These are phyloP conservation scores for Mongoloraphidia duomilia DNA, from an alignment of 2,888 invertebrate genomes.

Conservation along the genomic window DNA sequence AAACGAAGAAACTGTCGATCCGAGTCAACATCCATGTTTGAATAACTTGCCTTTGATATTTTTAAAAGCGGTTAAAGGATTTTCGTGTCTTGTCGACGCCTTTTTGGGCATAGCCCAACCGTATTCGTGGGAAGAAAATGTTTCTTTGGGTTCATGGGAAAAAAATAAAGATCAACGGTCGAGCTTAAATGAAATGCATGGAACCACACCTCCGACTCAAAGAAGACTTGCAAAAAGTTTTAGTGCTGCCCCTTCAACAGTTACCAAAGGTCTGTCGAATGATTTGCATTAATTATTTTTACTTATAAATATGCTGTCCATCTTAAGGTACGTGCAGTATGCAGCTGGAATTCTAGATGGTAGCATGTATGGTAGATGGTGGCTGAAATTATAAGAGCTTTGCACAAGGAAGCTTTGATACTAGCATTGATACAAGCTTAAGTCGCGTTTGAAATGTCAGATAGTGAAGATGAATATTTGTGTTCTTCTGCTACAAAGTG, in stretches of 20 bases:
- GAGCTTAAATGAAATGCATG: slow-evolving; percentile 37
- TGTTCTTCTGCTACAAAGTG: no score
- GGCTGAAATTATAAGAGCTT: no score
- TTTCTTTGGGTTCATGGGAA: slow-evolving; percentile 27
- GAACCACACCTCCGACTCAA: slow-evolving; percentile 72
- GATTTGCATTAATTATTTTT: slow-evolving; percentile 7
- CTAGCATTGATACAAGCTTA: no score
- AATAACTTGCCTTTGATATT: slow-evolving; percentile 77
- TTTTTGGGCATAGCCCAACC: slow-evolving; percentile 61
- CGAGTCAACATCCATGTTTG: slow-evolving; percentile 82
- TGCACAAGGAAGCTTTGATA: no score
- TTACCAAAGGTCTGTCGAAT: slow-evolving; percentile 39
- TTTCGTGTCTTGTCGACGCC: slow-evolving; percentile 87
- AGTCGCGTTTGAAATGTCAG: no score
- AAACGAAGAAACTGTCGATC: slow-evolving; percentile 67
- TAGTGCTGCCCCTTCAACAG: slow-evolving; percentile 66
- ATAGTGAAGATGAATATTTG: no score
- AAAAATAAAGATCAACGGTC: slow-evolving; percentile 26
- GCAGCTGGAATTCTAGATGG: no score
- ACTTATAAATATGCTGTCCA: neutral
- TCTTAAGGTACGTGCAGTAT: no score
- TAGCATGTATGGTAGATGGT: no score
- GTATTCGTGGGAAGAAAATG: slow-evolving; percentile 33
- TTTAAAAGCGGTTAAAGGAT: slow-evolving; percentile 82
- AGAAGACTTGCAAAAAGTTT: slow-evolving; percentile 84